Base-by-base conservation (phyloP, 2,113 vertebrate species). In the Argyrosomus japonicus region DNA sequence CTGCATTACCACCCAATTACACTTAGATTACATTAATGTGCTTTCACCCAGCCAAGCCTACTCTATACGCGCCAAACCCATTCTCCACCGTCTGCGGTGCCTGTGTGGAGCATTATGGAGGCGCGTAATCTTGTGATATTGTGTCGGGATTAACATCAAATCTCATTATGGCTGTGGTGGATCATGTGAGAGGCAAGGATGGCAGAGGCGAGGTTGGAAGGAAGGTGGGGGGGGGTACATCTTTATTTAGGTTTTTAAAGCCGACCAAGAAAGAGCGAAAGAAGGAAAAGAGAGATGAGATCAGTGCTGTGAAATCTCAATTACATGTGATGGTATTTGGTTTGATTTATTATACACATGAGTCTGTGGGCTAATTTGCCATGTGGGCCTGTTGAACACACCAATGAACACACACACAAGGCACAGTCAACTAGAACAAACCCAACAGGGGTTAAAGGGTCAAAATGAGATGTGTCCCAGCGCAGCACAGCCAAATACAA, bases 81-180 rank as follows among this genome's bases (percentile, higher is more conserved):
- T 91, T 93, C 88, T 83, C 81, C 90, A 78, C 69, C 58, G 70
- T 79, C 75, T n/a, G 83, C 71, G 6, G 32, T 58, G 81, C 84
- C 83, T 62, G 56, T 47, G 7, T 27, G 68, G 51, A 77, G 91
- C 79, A 76, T 89, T 89, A 71, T 67, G 74, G 71, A 82, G 74
- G 54, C 57, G 18, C 72, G 69, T 93, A 94, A 95, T 95, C 93
- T 93, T 85, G 88, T 88, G 91, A 94, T 93, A 92, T 93, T 93
- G 92, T 83, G 89, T 78, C 73, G 57, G 93, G 94, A 95, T 95
- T 94, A 94, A 56, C 87, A 82, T 91, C 81, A 91, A 93, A 94
- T 94, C 92, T 93, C 85, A 93, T 95, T 95, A 93, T 9, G 71
- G 72, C 63, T 63, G 63, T 48, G 79, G 69, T 73, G 80, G 80